Evolutionary conservation across 2,888 invertebrate genomes (phyloP).

Genomic region (Scrobipalpa costella): DNA sequence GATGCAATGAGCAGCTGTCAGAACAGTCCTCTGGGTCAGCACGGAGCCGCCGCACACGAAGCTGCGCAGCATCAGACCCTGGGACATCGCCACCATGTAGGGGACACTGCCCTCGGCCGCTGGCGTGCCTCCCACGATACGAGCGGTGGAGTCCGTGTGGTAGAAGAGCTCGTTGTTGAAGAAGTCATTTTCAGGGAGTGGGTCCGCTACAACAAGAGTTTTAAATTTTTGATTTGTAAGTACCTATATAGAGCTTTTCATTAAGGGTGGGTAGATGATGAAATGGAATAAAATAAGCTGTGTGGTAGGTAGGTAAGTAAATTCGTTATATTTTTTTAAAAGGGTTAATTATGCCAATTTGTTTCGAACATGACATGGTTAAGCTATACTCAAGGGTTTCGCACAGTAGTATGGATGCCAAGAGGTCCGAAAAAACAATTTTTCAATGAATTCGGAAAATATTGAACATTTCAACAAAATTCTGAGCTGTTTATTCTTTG

Average conservation of each 20-base stretch:
- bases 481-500: too few relatives aligned
- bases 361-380: too few relatives aligned
- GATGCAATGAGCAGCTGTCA: slow-evolving; percentile 70
- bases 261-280: too few relatives aligned
- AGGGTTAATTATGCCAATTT: too few relatives aligned
- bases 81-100: slow-evolving; percentile 56
- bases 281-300: too few relatives aligned
- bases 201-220: slow-evolving; percentile 47
- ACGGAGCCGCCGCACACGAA: slow-evolving; percentile 61
- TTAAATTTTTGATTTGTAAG: too few relatives aligned
- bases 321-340: too few relatives aligned
- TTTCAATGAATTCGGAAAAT: neutral
- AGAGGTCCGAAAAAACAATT: neutral
- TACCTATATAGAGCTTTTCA: too few relatives aligned
- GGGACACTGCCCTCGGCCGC: slow-evolving; percentile 53
- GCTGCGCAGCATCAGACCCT: slow-evolving; percentile 45
- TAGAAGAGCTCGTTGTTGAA: slow-evolving; percentile 53
- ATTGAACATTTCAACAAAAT: too few relatives aligned
- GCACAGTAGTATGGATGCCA: too few relatives aligned
- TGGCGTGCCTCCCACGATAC: slow-evolving; percentile 58
- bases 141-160: slow-evolving; percentile 44
- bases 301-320: too few relatives aligned
- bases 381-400: too few relatives aligned
- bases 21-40: slow-evolving; percentile 44
- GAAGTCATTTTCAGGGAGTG: slow-evolving; percentile 40